Conservation (phyloP, 2,113 vertebrate species). For the Sinocyclocheilus anshuiensis region DNA sequence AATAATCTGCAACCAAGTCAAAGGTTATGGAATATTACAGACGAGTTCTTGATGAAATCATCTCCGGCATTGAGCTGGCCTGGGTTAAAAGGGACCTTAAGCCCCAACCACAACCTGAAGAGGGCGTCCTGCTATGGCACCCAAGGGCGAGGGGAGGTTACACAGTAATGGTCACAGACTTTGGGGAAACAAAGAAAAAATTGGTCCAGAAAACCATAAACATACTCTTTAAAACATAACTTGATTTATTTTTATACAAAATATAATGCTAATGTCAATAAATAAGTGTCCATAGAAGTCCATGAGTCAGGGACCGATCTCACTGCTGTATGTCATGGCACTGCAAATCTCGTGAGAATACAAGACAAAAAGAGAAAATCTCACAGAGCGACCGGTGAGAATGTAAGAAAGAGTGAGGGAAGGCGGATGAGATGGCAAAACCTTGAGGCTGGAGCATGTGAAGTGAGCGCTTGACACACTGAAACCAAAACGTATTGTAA, state of each 20-base stretch:
- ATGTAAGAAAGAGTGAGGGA: slow-evolving; percentile 7
- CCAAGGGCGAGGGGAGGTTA: background rate
- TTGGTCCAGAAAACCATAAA: slow-evolving; percentile 49
- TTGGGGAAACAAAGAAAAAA: background rate
- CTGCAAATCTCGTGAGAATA: slow-evolving; percentile 38
- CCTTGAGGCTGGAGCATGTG: background rate
- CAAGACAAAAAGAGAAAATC: slow-evolving; percentile 2
- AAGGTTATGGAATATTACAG: slow-evolving; percentile 28
- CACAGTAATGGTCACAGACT: slow-evolving; percentile 18
- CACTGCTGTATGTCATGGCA: slow-evolving; percentile 4
- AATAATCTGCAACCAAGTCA: slow-evolving; percentile 44
- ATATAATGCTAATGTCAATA: slow-evolving; percentile 59
- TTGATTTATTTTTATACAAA: slow-evolving; percentile 53
- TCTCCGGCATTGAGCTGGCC: slow-evolving; percentile 35
- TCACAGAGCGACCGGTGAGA: background rate
- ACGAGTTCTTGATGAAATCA: slow-evolving; percentile 34
- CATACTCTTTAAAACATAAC: slow-evolving; percentile 46
- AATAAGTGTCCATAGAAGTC: slow-evolving; percentile 60
- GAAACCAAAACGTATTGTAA: background rate
- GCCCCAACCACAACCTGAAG: slow-evolving; percentile 8
- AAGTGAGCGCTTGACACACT: background rate
- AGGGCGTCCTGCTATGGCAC: slow-evolving; percentile 19
- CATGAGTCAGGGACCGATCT: slow-evolving; percentile 34
- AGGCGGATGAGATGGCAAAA: background rate
- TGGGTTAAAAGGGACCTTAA: slow-evolving; percentile 1